Conservation (phyloP, 2,113 vertebrate genomes). For the Syngnathus scovelli region DNA sequence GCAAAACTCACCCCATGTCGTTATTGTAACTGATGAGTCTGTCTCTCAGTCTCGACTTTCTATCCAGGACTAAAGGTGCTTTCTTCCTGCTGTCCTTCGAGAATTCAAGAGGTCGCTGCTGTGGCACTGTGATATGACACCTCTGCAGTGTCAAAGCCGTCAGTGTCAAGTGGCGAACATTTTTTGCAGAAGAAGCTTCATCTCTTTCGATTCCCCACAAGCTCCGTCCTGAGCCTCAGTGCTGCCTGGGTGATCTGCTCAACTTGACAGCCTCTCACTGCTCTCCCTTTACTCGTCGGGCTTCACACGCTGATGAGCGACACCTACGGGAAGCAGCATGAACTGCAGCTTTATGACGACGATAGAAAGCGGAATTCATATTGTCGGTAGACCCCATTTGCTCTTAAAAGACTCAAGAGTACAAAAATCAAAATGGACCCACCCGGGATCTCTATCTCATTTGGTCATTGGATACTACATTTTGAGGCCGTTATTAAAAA, state of each 20-base stretch:
- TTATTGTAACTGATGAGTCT: slow-evolving; percentile 30
- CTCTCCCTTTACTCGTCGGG: slow-evolving; percentile 7
- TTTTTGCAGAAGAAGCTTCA: background rate
- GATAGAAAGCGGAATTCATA: background rate
- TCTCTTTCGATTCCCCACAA: background rate
- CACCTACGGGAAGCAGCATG: slow-evolving; percentile 43
- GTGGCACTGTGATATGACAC: slow-evolving; percentile 17
- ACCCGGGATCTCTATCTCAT: too few species aligned
- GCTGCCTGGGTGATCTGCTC: background rate
- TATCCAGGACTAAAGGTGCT: slow-evolving; percentile 32
- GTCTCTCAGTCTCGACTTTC: slow-evolving; percentile 17
- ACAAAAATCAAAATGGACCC: too few species aligned
- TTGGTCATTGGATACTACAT: too few species aligned
- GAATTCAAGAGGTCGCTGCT: slow-evolving; percentile 22
- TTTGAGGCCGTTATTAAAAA: too few species aligned
- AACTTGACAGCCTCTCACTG: slow-evolving; percentile 2
- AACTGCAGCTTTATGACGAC: background rate
- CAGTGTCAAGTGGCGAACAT: slow-evolving; percentile 14
- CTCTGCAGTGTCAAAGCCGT: slow-evolving; percentile 27
- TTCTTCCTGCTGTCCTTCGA: slow-evolving; percentile 34
- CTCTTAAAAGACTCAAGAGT: too few species aligned
- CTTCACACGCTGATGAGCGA: slow-evolving; percentile 11
- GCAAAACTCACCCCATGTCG: slow-evolving; percentile 66
- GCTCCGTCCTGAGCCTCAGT: background rate
- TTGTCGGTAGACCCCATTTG: too few species aligned